phyloP scores from a whole-genome alignment of 2,888 invertebrate species.

The Pseudococcus jackbeardsleyi region DNA sequence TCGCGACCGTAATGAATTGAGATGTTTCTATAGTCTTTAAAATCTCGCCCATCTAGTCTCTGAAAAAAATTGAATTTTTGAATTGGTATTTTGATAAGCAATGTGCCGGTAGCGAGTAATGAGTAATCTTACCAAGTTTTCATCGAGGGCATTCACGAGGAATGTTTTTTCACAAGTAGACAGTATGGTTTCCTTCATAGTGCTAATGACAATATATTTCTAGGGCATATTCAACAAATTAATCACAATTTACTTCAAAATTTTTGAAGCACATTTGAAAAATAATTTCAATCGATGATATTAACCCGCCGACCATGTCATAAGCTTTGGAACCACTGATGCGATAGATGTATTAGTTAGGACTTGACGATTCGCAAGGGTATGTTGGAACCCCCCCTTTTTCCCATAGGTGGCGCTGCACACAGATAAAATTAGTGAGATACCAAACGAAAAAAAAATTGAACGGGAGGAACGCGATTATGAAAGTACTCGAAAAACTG shows the following conservation, averaged over 20 bases:
- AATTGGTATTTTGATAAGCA: not conserved
- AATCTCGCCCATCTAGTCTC: slow-evolving; percentile 85
- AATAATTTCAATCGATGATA: too few relatives aligned
- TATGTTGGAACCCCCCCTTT: too few relatives aligned
- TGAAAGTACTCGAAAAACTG: too few relatives aligned
- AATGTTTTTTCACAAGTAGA: slow-evolving; percentile 82
- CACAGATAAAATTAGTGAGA: too few relatives aligned
- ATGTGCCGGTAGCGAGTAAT: not conserved
- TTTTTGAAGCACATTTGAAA: not conserved
- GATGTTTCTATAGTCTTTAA: slow-evolving; percentile 80
- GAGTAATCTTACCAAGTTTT: slow-evolving; percentile 75
- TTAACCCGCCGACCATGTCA: too few relatives aligned
- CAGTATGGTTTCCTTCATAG: slow-evolving; percentile 74
- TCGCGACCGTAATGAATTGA: slow-evolving; percentile 84
- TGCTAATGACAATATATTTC: not conserved
- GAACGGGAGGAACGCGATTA: too few relatives aligned
- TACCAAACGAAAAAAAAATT: too few relatives aligned
- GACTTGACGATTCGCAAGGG: too few relatives aligned
- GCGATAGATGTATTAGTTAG: too few relatives aligned
- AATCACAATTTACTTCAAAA: not conserved
- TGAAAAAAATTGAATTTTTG: slow-evolving; percentile 69
- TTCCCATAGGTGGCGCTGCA: too few relatives aligned
- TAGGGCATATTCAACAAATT: not conserved
- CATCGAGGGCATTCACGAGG: slow-evolving; percentile 76
- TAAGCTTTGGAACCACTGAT: too few relatives aligned